Base-by-base conservation (phyloP, 2,113 vertebrate genomes). In the Neolamprologus brichardi region DNA sequence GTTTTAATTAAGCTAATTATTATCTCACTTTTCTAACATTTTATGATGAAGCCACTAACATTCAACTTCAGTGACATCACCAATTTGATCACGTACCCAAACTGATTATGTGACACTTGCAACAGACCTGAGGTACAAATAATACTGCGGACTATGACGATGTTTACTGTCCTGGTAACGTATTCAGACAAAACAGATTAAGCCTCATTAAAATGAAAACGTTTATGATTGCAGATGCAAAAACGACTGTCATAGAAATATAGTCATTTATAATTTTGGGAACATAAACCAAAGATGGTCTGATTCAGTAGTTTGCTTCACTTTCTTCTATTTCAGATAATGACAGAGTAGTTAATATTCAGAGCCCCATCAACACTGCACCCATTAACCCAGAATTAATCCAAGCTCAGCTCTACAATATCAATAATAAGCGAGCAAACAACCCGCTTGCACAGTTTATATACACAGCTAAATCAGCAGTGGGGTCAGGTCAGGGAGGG, bases 381-480 rank as follows among this genome's bases (percentile, higher is more conserved):
- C 6, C 85, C 88, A 80, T 82, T 84, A 85, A 83, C 79, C 23
- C 83, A 81, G 85, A 56, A 39, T 39, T 90, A 88, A 88, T 90
- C 87, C 84, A 60, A 75, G 64, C 87, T 88, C 83, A 86, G 77
- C 8, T 23, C 28, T 20, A 1, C 7, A 10, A 37, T 81, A 92
- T 94, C 89, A 82, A 92, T 93, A 87, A 85, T 53, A 72, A 87
- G 78, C 53, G 39, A 86, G 52, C 79, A 81, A 77, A 87, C 85
- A 83, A 30, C 70, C 70, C 1, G 2, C 44, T 32, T 3, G 8
- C 46, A 80, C 56, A 72, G 13, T 85, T 72, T 34, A 53, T 54
- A 77, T 81, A 41, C 34, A 30, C 56, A 79, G 41, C 28, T 82
- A 44, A 64, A 41, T 84, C 46, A 84, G 44, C 51, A 58, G 39